Evolutionary conservation across 2,888 invertebrate genomes (phyloP).

Genomic region (Caenorhabditis angaria): DNA sequence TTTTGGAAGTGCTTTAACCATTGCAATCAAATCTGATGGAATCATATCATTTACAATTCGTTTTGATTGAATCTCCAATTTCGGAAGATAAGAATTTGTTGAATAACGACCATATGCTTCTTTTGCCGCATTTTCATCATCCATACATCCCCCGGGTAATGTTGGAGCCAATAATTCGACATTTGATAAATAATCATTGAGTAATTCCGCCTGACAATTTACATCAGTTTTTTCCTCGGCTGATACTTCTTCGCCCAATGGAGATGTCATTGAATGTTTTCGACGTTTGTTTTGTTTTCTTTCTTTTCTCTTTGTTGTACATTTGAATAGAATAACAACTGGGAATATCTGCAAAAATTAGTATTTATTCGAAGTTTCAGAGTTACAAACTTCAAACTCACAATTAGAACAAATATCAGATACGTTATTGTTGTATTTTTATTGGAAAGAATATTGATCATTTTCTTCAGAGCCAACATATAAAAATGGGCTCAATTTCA

Average conservation of each 20-base stretch:
- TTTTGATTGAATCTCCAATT: constrained; percentile 24
- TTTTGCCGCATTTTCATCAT: constrained; percentile 42
- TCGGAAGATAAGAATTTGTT: constrained; percentile 32
- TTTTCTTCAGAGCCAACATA: neutral
- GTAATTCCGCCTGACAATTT: neutral
- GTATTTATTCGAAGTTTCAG: neutral
- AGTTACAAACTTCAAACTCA: neutral
- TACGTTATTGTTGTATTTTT: neutral
- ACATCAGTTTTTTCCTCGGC: neutral
- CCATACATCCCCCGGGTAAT: constrained; percentile 30
- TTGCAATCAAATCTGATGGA: neutral
- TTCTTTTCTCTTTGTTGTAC: neutral
- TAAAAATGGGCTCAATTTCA: neutral
- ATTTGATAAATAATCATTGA: neutral
- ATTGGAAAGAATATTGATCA: neutral
- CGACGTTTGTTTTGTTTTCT: too few relatives aligned
- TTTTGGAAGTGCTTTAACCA: neutral
- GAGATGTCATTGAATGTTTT: too few relatives aligned
- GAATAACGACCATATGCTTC: constrained; percentile 28
- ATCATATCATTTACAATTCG: constrained; percentile 12
- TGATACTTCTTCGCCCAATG: too few relatives aligned
- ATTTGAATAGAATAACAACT: neutral
- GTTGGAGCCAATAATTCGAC: constrained; percentile 16
- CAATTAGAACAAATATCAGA: neutral
- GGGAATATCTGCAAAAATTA: neutral